Conservation (phyloP, 2,888 invertebrate species). For the Antheraea yamamai region DNA sequence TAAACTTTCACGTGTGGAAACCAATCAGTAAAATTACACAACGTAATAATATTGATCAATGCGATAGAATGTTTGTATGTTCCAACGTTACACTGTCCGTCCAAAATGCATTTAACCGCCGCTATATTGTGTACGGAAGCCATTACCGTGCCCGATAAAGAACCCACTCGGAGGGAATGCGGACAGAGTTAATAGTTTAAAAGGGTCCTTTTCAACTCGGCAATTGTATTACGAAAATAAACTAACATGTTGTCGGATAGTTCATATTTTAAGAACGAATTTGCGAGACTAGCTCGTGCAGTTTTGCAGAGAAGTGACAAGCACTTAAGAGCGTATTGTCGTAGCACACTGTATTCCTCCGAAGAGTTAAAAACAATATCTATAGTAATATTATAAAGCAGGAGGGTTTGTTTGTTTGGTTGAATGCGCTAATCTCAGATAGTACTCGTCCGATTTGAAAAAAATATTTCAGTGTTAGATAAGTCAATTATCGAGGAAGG, state of each 20-base stretch:
- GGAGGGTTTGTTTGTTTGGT: too few species aligned
- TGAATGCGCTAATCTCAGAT: too few species aligned
- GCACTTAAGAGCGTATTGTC: background rate
- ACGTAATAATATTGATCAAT: background rate
- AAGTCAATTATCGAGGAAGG: too few species aligned
- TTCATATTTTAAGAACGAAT: background rate
- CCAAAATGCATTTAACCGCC: slow-evolving; percentile 4
- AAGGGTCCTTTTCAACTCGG: slow-evolving; percentile 41
- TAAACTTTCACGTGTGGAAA: background rate
- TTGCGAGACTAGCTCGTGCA: background rate
- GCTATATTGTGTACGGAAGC: slow-evolving; percentile 23
- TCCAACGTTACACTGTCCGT: background rate
- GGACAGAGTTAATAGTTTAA: slow-evolving; percentile 55
- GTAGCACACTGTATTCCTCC: background rate
- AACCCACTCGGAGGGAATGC: slow-evolving; percentile 27
- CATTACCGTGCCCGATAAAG: slow-evolving; percentile 37
- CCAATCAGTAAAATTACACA: background rate
- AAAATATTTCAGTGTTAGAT: too few species aligned
- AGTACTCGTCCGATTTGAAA: too few species aligned
- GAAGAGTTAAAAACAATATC: background rate
- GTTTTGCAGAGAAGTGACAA: background rate
- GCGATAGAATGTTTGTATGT: background rate
- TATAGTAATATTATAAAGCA: too few species aligned
- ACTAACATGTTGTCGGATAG: background rate
- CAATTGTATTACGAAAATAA: slow-evolving; percentile 20